Base-by-base conservation (phyloP, 2,797 vertebrate species). In the Alca torda region DNA sequence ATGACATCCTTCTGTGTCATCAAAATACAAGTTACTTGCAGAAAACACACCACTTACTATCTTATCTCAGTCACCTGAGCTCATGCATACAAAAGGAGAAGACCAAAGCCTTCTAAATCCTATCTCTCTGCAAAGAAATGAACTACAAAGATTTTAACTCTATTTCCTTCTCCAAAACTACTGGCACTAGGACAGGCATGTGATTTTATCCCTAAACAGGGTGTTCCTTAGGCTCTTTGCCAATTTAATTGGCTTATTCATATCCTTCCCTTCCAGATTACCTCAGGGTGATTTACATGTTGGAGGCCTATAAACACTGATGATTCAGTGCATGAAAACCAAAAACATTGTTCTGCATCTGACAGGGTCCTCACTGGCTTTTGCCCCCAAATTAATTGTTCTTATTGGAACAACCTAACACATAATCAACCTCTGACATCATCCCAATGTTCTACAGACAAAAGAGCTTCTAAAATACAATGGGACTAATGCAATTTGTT, bases 251-350 rank as follows among this genome's bases (percentile, higher is more conserved):
- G 96, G 95, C 95, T 97, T 96, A 97, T 95, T 97, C 96, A 96
- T 93, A 97, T 98, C 97, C 97, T 98, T 97, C 91, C 89, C 95
- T 95, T 94, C 92, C 87, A 91, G 87, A 93, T 97, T 97, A 97
- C 97, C 97, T 97, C 94, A 95, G 96, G 97, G 94, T 92, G 95
- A 97, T 91, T 88, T 95, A 90, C 84, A 75, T 77, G 80, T 97
- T 95, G 89, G 94, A 98, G 96, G 74, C 95, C 90, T 90, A 91
- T 96, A 97, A 96, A 88, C 95, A 90, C 76, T 35, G 90, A 90
- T 96, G 97, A 98, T 94, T 97, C 96, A 97, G 80, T 85, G 93
- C 51, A 56, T 64, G 82, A 84, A 94, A 97, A 91, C 80, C 65
- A 97, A 89, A 97, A 97, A 92, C 91, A 94, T 60, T 93, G 85